Evolutionary conservation across 2,797 vertebrate genomes (phyloP).

Genomic region (Acipenser transmontanus): DNA sequence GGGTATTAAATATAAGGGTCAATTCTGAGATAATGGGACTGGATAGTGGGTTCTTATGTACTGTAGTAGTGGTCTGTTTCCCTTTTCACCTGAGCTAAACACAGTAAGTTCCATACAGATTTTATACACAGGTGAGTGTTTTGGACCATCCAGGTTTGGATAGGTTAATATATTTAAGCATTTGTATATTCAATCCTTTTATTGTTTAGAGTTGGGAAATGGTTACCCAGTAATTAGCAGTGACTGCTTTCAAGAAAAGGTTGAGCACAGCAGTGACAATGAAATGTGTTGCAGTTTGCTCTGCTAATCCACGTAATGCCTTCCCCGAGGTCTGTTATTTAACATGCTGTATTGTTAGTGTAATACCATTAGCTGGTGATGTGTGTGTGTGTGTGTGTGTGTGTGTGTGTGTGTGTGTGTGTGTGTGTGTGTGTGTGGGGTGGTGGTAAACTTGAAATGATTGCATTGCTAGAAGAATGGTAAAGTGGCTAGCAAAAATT

Average conservation of each 20-base stretch:
- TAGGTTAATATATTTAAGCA: not conserved
- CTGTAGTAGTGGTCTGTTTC: too few relatives aligned
- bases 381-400: too few relatives aligned
- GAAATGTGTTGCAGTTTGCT: conserved; percentile 4
- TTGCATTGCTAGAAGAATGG: too few relatives aligned
- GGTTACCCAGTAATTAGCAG: conserved; percentile 1
- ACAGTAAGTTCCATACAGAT: not conserved
- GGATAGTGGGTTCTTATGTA: too few relatives aligned
- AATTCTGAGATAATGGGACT: too few relatives aligned
- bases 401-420: too few relatives aligned
- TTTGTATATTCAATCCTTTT: not conserved
- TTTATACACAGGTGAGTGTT: not conserved
- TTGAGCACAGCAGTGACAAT: conserved; percentile 1
- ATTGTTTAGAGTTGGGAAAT: conserved; percentile 3
- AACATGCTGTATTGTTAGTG: not conserved
- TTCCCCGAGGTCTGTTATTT: conserved; percentile 2
- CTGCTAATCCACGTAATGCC: conserved; percentile 4
- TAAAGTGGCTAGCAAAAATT: too few relatives aligned
- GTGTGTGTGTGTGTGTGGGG: too few relatives aligned
- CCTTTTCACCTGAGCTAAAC: too few relatives aligned
- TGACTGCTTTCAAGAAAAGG: conserved; percentile 5
- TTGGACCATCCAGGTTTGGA: not conserved
- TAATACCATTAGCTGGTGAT: conserved; percentile 1
- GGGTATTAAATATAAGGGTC: too few relatives aligned
- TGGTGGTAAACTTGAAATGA: too few relatives aligned